These are phyloP conservation scores for Cheilosia variabilis DNA, from an alignment of 2,888 invertebrate genomes.

Conservation along the genomic window DNA sequence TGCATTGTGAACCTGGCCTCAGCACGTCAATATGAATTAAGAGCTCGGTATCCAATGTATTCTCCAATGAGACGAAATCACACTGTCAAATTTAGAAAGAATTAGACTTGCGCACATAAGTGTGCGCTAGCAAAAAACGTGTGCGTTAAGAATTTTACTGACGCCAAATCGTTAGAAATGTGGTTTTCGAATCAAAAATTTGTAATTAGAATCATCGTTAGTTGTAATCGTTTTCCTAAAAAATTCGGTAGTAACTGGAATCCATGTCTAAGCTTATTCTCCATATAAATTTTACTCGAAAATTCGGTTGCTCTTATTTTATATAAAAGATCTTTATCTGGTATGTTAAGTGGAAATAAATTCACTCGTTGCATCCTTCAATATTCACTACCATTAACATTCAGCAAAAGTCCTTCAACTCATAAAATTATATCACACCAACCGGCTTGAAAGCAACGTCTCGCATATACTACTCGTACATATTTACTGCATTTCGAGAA, in stretches of 20 bases:
- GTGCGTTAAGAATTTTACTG: not conserved
- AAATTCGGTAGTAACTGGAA: too few species aligned
- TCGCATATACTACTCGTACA: not conserved
- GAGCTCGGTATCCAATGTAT: too few species aligned
- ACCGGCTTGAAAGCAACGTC: not conserved
- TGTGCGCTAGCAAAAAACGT: not conserved
- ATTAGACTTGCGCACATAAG: not conserved
- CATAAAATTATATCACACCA: conserved; percentile 48
- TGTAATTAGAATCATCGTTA: not conserved
- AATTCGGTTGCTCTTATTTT: not conserved
- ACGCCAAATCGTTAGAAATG: not conserved
- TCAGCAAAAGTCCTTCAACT: conserved; percentile 1
- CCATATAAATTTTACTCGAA: not conserved
- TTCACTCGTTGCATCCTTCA: not conserved
- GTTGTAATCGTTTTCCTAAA: too few species aligned
- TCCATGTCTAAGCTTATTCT: too few species aligned
- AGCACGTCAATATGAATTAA: too few species aligned
- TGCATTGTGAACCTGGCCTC: too few species aligned
- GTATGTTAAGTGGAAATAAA: not conserved
- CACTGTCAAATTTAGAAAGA: not conserved
- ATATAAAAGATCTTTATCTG: not conserved
- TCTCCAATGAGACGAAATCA: not conserved
- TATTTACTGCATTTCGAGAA: not conserved
- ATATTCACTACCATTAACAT: not conserved
- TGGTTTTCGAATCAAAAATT: not conserved